Conservation (phyloP, 1,140 invertebrate genomes). For the Aethina tumida region DNA sequence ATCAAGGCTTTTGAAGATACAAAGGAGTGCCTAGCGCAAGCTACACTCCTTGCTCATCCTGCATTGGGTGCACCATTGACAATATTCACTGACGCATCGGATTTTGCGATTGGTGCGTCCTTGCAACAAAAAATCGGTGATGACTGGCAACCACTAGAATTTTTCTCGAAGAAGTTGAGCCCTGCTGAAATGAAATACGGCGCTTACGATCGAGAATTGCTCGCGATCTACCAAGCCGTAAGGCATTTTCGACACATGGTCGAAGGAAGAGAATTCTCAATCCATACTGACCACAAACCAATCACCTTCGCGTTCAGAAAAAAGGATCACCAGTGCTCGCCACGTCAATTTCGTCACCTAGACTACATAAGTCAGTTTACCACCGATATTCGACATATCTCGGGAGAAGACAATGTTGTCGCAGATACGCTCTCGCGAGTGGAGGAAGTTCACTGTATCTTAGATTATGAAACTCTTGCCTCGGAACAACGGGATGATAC, state of each 20-base stretch:
- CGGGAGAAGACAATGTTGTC: conserved; percentile 25
- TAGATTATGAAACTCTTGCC: conserved; percentile 6
- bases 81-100: conserved; percentile 27
- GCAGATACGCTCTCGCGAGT: conserved; percentile 29
- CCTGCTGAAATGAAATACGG: conserved; percentile 30
- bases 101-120: conserved; percentile 20
- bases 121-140: conserved; percentile 24
- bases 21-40: too few relatives aligned
- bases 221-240: conserved; percentile 36
- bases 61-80: too few relatives aligned
- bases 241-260: conserved; percentile 27
- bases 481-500: too few relatives aligned
- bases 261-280: conserved; percentile 25
- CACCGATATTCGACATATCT: conserved; percentile 32
- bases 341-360: conserved; percentile 26
- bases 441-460: conserved; percentile 21
- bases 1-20: too few relatives aligned
- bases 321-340: conserved; percentile 22
- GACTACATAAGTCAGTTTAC: conserved; percentile 29
- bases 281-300: conserved; percentile 37
- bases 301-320: conserved; percentile 30
- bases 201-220: conserved; percentile 38
- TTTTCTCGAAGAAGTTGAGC: conserved; percentile 26
- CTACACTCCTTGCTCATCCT: too few relatives aligned
- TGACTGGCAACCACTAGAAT: conserved; percentile 15